phyloP scores from a whole-genome alignment of 2,888 invertebrate genomes.

The Endotricha flammealis region DNA sequence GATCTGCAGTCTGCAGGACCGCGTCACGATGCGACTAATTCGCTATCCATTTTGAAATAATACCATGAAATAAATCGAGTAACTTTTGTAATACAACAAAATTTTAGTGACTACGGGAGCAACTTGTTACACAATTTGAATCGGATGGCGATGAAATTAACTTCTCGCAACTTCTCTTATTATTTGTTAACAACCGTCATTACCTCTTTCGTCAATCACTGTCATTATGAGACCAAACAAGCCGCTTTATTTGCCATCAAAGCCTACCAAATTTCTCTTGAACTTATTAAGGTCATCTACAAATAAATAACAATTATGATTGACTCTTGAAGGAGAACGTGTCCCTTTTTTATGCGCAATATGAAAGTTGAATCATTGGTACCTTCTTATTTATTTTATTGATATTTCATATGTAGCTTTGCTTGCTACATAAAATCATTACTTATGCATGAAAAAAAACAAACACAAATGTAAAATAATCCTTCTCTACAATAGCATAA shows the following conservation, averaged over 20 bases:
- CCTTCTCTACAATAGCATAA: too few species aligned
- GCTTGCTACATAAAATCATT: too few species aligned
- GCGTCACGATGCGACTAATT: slow-evolving; percentile 66
- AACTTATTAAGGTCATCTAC: slow-evolving; percentile 12
- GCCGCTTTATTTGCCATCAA: slow-evolving; percentile 48
- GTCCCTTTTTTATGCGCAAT: neutral
- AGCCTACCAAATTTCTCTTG: slow-evolving; percentile 22
- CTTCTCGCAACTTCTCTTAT: slow-evolving; percentile 56
- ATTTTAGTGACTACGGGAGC: slow-evolving; percentile 55
- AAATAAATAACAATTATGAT: slow-evolving; percentile 4
- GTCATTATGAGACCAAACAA: slow-evolving; percentile 46
- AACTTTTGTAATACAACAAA: slow-evolving; percentile 42
- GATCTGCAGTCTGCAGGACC: slow-evolving; percentile 47
- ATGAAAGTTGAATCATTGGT: neutral
- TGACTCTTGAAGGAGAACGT: neutral
- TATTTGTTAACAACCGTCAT: slow-evolving; percentile 63
- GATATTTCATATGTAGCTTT: neutral
- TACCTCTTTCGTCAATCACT: slow-evolving; percentile 54
- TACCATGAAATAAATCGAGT: slow-evolving; percentile 54
- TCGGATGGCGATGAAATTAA: slow-evolving; percentile 54
- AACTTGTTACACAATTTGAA: slow-evolving; percentile 44
- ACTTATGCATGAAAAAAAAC: too few species aligned
- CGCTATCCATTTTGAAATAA: slow-evolving; percentile 49
- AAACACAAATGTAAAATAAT: too few species aligned
- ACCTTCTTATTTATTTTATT: neutral